phyloP scores from a whole-genome alignment of 1,140 invertebrate species.

The Neodiprion virginianus region DNA sequence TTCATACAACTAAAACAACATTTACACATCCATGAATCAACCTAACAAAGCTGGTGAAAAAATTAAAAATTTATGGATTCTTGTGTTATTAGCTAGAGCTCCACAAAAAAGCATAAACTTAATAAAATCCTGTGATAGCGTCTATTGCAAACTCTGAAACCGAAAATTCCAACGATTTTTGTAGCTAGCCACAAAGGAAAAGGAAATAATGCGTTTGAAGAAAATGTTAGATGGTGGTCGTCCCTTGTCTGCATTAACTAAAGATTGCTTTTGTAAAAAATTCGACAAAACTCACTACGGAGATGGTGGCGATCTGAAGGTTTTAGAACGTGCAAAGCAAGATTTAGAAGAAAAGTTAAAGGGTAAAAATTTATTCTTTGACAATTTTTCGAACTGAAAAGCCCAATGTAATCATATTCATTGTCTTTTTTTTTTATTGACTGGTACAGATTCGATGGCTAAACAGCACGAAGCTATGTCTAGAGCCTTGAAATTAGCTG shows the following conservation, averaged over 20 bases:
- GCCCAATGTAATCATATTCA: conserved; percentile 8
- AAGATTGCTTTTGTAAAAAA: conserved; percentile 66
- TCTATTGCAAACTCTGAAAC: no score
- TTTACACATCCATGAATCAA: no score
- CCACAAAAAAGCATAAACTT: no score
- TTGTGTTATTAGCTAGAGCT: no score
- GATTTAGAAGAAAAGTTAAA: conserved; percentile 67
- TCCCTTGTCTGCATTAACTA: conserved; percentile 62
- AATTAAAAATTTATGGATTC: no score
- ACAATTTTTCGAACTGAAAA: conserved; percentile 5
- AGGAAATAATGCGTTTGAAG: conserved; percentile 69
- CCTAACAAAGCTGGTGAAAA: no score
- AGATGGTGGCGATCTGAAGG: conserved; percentile 58
- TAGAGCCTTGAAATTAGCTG: conserved; percentile 70
- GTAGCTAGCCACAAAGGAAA: conserved; percentile 59
- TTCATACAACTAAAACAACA: no score
- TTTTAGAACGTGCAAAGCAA: conserved; percentile 63
- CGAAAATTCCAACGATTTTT: conserved; percentile 8
- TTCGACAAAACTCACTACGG: conserved; percentile 49
- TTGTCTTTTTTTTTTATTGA: conserved; percentile 25
- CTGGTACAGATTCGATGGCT: conserved; percentile 61
- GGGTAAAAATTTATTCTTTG: conserved; percentile 39
- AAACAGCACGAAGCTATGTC: conserved; percentile 79
- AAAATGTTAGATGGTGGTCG: conserved; percentile 70
- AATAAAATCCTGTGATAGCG: no score